Evolutionary conservation across 2,888 invertebrate species (phyloP).

Genomic region (Resseliella maxima): DNA sequence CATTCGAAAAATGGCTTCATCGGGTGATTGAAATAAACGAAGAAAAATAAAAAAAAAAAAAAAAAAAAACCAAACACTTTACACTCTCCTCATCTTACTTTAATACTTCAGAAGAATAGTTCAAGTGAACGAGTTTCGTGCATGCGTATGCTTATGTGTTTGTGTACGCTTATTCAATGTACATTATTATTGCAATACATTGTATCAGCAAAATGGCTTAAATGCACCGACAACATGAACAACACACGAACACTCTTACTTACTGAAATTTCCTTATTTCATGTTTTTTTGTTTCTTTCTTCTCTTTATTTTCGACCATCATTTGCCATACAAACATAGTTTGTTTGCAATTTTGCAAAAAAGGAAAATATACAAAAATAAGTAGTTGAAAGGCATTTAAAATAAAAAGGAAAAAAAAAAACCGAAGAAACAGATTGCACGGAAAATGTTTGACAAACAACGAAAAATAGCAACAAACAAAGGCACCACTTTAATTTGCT

Average conservation of each 20-base stretch:
- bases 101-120: background rate
- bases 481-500: conserved; percentile 11
- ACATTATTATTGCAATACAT: conserved; percentile 6
- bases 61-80: background rate
- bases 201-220: background rate
- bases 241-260: background rate
- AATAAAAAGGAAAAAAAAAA: no score
- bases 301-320: background rate
- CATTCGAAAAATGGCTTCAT: background rate
- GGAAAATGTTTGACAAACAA: background rate
- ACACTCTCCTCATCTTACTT: conserved; percentile 5
- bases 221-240: background rate
- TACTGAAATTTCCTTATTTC: conserved; percentile 16
- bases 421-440: conserved; percentile 38
- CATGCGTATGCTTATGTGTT: no score
- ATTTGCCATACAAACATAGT: background rate
- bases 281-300: background rate
- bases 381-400: no score
- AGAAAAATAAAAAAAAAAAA: background rate
- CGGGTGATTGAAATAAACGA: background rate
- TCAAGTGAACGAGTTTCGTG: conserved; percentile 10
- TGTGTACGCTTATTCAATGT: background rate
- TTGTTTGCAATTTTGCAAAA: background rate
- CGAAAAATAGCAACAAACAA: background rate
- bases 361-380: no score